These are phyloP conservation scores for Drosophila demipolita DNA, from an alignment of 2,888 invertebrate species.

Conservation along the genomic window DNA sequence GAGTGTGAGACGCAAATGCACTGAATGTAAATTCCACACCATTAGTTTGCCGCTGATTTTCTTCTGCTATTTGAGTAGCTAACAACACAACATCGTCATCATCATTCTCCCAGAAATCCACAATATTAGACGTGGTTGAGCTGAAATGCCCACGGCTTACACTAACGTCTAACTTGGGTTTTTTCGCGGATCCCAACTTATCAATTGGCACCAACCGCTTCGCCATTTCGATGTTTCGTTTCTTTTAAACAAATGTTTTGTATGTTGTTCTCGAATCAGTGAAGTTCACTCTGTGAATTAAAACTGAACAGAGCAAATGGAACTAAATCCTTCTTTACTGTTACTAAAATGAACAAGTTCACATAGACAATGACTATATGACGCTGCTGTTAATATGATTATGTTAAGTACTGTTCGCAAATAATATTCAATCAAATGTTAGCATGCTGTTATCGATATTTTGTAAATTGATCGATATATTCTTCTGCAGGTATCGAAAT, in stretches of 20 bases:
- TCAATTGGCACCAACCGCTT: conserved; percentile 78
- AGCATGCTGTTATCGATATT: neutral
- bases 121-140: conserved; percentile 20
- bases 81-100: conserved; percentile 83
- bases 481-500: conserved; percentile 1
- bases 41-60: conserved; percentile 39
- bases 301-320: neutral
- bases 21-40: conserved; percentile 71
- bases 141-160: conserved; percentile 56
- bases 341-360: neutral
- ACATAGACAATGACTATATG: neutral
- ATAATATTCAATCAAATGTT: neutral
- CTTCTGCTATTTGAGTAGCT: conserved; percentile 83
- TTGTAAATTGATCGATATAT: conserved; percentile 1
- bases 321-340: neutral
- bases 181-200: conserved; percentile 78
- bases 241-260: neutral
- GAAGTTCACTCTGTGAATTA: neutral
- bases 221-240: conserved; percentile 57
- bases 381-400: neutral
- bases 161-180: conserved; percentile 79
- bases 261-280: neutral
- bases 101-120: conserved; percentile 83
- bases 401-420: neutral
- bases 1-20: conserved; percentile 70